These are phyloP conservation scores for Sarotherodon lohbergeri DNA, from an alignment of 2,113 vertebrate species.

Conservation along the genomic window DNA sequence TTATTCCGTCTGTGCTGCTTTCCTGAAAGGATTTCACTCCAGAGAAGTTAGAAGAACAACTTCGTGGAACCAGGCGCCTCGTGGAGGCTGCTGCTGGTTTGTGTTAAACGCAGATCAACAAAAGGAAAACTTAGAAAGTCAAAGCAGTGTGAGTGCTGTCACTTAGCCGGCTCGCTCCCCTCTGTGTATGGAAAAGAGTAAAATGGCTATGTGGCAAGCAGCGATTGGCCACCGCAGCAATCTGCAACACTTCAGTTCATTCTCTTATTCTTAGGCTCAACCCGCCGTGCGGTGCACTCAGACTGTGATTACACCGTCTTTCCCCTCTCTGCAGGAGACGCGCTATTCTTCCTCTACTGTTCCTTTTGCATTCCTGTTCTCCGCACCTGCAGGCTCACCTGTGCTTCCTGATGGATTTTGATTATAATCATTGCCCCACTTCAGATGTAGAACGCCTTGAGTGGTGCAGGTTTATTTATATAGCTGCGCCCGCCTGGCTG, in stretches of 20 bases:
- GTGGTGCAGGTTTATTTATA: neutral
- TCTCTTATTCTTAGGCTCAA: neutral
- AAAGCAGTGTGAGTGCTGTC: neutral
- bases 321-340: neutral
- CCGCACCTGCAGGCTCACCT: neutral
- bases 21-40: neutral
- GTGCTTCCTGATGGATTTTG: neutral
- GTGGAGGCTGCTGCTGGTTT: neutral
- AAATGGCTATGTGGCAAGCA: neutral
- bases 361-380: neutral
- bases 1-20: neutral
- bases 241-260: neutral
- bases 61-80: accelerated
- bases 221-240: neutral
- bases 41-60: neutral
- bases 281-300: neutral
- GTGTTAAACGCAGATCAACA: neutral
- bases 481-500: neutral
- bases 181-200: neutral
- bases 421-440: neutral
- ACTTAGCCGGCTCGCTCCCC: neutral
- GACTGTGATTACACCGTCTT: neutral
- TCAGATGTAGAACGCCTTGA: neutral
- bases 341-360: neutral
- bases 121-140: neutral